Conservation (phyloP, 2,113 vertebrate species). For the human region GRCh38 chr9:128757501-128758000, state of each 20-base stretch:
- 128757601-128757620: background rate
- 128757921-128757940: background rate
- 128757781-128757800: background rate
- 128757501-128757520: background rate
- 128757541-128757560: background rate
- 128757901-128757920: background rate
- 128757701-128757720: background rate
- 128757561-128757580: background rate
- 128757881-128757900: background rate
- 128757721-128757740: fast-evolving
- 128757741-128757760: background rate
- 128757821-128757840: background rate
- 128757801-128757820: background rate
- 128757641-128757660: background rate
- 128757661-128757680: background rate
- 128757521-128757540: background rate
- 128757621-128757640: background rate
- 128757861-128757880: background rate
- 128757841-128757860: background rate
- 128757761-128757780: background rate
- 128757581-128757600: background rate
- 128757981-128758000: background rate
- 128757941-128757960: background rate
- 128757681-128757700: background rate
- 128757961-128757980: background rate